Base-by-base conservation (phyloP, 2,888 invertebrate genomes). In the Adelphocoris suturalis region DNA sequence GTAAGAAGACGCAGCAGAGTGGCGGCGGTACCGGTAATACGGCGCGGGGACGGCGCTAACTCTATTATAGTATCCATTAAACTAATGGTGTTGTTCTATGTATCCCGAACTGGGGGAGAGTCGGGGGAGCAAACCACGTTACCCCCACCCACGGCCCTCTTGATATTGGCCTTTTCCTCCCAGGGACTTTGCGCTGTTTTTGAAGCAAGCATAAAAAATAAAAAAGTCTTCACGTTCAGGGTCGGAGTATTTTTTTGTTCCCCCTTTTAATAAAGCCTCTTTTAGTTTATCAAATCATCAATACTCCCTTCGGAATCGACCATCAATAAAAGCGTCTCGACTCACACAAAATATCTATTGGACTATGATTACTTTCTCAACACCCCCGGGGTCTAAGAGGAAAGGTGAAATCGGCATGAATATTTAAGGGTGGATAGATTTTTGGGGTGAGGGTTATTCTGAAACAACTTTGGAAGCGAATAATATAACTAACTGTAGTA, bases 51-150 rank as follows among this genome's bases (percentile, higher is more conserved):
- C 19, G 23, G 68, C 16, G 57, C 75, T 86, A 86, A 86, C 86
- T 86, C 86, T 86, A 68, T 86, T 86, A 86, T 86, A 75, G 86
- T 86, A 75, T 86, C 86, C 86, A 86, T 86, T 86, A 86, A 86
- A 86, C 86, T 86, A 86, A 86, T 86, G 86, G 86, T 86, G 86
- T 86, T 86, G 75, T 86, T 47, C 86, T 57, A 85, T 37, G 85
- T 37, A 55, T 48, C 27, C 23, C 48, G 55, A 27, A 28, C 28
- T 37, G 46, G 85, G 19, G 52, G 85, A 55, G 16, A 14, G 81
- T 23, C 52, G 48, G 55, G 85, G 37, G 16, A 7, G 46, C 85
- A 85, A 85, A 85, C 85, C 61, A 46, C 57, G 85, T 85, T 85
- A 85, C 57, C 52, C 52, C 23, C 82, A n/a, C 47, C 81, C n/a